These are phyloP conservation scores for Pristionchus maxplancki DNA, from an alignment of 2,888 invertebrate species.

Conservation along the genomic window DNA sequence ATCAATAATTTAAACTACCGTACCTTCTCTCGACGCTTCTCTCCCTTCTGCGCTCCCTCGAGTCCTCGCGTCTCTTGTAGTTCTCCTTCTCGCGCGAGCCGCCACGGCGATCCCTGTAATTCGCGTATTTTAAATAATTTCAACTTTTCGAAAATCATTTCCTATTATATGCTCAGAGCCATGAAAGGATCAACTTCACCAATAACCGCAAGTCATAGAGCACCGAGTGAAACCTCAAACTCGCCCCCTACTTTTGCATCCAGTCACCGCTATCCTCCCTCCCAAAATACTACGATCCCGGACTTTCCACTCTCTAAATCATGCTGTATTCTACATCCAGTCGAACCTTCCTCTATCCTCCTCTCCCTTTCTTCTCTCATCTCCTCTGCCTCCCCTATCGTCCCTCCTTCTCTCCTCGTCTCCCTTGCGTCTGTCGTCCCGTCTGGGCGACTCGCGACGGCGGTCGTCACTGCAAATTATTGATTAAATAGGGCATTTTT, in stretches of 20 bases:
- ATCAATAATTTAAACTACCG: background rate
- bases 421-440: background rate
- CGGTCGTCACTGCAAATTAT: background rate
- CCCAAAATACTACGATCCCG: too few species aligned
- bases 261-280: too few species aligned
- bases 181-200: too few species aligned
- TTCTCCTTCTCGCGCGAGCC: constrained; percentile 36
- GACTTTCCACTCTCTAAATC: background rate
- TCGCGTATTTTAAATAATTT: background rate
- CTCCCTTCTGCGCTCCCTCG: constrained; percentile 23
- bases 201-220: too few species aligned
- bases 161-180: too few species aligned
- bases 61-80: background rate
- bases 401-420: background rate
- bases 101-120: constrained; percentile 25
- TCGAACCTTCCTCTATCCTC: background rate
- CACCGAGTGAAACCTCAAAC: too few species aligned
- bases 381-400: background rate
- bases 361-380: constrained; percentile 42
- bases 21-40: constrained; percentile 29
- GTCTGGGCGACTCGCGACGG: background rate
- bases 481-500: too few species aligned
- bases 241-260: too few species aligned
- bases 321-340: background rate
- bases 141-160: too few species aligned